Evolutionary conservation across 1,140 invertebrate species (phyloP).

Genomic region (Bombus superbus): DNA sequence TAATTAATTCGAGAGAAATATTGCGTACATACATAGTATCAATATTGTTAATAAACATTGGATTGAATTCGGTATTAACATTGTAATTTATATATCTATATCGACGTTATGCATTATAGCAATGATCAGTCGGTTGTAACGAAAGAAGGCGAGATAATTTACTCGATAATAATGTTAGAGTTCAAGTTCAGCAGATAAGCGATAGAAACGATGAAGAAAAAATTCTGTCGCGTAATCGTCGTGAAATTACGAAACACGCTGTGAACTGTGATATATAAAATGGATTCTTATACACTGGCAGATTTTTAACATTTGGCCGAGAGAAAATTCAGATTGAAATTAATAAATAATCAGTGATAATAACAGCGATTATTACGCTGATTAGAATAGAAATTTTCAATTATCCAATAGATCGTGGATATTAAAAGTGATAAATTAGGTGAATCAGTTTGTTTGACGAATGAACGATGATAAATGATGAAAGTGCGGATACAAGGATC

Average conservation of each 20-base stretch:
- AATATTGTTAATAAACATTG: no score
- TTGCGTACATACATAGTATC: no score
- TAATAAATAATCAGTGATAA: background rate
- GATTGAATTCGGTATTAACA: no score
- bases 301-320: background rate
- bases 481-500: background rate
- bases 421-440: background rate
- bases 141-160: background rate
- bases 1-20: no score
- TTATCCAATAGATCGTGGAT: background rate
- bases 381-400: background rate
- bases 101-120: no score
- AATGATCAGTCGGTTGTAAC: background rate
- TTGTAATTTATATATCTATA: no score
- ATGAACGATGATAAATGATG: background rate
- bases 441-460: background rate
- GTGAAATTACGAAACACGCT: background rate
- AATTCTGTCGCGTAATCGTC: background rate
- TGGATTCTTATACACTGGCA: background rate
- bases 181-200: background rate
- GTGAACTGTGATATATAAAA: background rate
- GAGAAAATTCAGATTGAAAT: background rate
- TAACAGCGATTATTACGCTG: no score
- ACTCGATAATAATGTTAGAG: background rate
- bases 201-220: no score